Conservation (phyloP, 2,113 vertebrate genomes). For the Opisthocomus hoazin region DNA sequence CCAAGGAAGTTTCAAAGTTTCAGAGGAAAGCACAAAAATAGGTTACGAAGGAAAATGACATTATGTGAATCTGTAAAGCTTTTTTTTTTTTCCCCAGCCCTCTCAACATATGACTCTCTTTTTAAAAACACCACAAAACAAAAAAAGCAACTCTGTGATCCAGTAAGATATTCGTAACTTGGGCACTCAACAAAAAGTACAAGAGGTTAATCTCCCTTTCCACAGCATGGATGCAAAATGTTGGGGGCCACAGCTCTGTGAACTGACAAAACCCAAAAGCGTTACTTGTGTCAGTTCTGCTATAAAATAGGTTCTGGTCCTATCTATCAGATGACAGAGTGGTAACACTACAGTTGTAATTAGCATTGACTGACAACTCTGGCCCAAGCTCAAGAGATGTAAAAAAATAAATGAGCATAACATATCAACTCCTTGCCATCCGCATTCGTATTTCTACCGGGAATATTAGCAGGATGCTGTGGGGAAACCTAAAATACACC, state of each 20-base stretch:
- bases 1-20: neutral
- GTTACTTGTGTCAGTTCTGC: neutral
- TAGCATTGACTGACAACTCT: slow-evolving; percentile 28
- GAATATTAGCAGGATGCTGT: neutral
- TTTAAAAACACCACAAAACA: neutral
- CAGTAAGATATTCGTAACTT: neutral
- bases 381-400: neutral
- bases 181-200: neutral
- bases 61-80: neutral
- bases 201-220: neutral
- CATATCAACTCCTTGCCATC: neutral
- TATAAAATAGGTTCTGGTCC: neutral
- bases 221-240: neutral
- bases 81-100: neutral
- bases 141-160: neutral
- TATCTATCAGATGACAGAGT: neutral
- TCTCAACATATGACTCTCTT: neutral
- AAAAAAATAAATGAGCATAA: neutral
- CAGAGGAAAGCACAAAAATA: neutral
- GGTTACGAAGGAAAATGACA: neutral
- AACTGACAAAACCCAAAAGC: neutral
- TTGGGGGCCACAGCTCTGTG: neutral
- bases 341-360: neutral
- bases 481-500: neutral
- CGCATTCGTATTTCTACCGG: accelerated